A percentile compares a stretch with the other conserved stretches of the same genome.
These are phyloP conservation scores for Eulemur mongoz DNA, from an alignment of 2,797 vertebrate species.

Conservation along the genomic window DNA sequence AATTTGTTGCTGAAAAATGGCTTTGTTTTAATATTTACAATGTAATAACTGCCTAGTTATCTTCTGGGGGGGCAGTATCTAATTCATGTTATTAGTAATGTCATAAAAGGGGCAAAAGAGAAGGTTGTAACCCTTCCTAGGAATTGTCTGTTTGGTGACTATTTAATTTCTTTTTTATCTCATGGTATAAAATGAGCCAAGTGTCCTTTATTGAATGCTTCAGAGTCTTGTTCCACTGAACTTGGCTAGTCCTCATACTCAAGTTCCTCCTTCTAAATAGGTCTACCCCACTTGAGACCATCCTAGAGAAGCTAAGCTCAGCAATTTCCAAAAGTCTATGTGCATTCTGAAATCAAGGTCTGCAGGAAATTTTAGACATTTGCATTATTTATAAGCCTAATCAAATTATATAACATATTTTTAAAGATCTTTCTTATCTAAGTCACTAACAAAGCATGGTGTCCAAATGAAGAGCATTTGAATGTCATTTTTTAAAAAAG, in stretches of 20 bases:
- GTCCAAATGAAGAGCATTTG: background rate
- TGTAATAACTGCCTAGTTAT: background rate
- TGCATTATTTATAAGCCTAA: background rate
- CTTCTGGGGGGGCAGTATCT: background rate
- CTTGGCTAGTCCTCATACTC: background rate
- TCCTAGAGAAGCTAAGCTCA: background rate
- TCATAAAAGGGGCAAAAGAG: background rate
- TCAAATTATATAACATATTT: background rate
- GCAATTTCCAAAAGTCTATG: background rate
- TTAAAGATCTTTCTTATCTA: background rate
- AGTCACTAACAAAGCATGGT: background rate
- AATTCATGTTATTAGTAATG: background rate
- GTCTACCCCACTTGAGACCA: background rate
- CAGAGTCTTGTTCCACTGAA: background rate
- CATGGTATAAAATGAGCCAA: background rate
- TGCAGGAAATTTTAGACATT: background rate
- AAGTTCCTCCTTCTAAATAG: background rate
- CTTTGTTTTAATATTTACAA: background rate
- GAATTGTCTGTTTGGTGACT: background rate
- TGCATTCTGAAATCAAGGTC: background rate
- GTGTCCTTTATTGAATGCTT: background rate
- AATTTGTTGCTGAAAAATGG: conserved; percentile 15
- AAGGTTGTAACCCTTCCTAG: background rate
- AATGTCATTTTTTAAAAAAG: background rate
- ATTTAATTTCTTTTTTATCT: conserved; percentile 9